Conservation (phyloP, 2,797 vertebrate species). For the Eremophila alpestris region DNA sequence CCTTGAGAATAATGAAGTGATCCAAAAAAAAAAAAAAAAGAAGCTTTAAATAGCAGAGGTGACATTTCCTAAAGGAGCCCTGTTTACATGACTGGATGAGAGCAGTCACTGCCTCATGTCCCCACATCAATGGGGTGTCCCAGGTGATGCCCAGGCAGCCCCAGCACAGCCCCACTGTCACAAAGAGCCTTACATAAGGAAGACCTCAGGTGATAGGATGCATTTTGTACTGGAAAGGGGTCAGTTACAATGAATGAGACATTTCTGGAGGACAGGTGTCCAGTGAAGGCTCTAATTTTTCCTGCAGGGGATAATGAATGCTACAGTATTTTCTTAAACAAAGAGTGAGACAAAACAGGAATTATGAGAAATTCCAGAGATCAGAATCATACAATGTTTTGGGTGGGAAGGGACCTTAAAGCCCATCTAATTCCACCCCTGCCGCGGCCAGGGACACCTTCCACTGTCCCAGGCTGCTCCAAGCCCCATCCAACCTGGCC, state of each 20-base stretch:
- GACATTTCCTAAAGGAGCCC: constrained; percentile 10
- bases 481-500: rapidly evolving
- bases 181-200: not conserved
- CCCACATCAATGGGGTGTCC: not conserved
- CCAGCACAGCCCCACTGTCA: not conserved
- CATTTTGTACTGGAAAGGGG: not conserved
- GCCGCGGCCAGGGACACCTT: not conserved
- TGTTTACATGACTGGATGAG: not conserved
- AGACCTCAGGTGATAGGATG: not conserved
- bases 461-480: not conserved
- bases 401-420: not conserved
- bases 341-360: not conserved
- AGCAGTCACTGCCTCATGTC: not conserved
- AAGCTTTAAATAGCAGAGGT: not conserved
- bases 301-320: not conserved
- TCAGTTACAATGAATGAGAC: not conserved
- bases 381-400: not conserved
- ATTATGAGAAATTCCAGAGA: not conserved
- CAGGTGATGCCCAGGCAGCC: not conserved
- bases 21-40: not conserved
- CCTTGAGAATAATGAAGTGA: constrained; percentile 3
- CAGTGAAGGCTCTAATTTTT: not conserved
- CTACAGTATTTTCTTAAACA: not conserved
- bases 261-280: not conserved
- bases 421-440: too few relatives aligned